Evolutionary conservation across 2,888 invertebrate species (phyloP).

Genomic region (Hyles lineata): DNA sequence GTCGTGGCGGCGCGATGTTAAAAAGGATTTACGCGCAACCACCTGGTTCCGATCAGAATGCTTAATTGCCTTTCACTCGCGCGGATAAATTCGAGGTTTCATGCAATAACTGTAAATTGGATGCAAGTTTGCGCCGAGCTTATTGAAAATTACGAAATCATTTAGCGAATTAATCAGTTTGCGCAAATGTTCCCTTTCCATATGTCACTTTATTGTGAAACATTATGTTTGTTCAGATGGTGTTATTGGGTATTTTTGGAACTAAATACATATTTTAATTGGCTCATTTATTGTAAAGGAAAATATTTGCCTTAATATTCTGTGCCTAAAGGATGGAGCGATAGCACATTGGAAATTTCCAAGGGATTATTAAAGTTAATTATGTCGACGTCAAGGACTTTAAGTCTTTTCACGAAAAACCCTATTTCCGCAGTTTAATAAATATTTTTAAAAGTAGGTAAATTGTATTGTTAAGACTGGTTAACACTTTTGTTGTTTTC

Average conservation of each 20-base stretch:
- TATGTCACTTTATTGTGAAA: background rate
- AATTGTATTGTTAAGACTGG: too few relatives aligned
- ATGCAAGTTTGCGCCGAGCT: background rate
- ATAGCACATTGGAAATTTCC: too few relatives aligned
- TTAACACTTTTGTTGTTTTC: too few relatives aligned
- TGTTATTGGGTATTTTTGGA: background rate
- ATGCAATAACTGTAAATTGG: conserved; percentile 23
- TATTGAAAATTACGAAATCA: conserved; percentile 14
- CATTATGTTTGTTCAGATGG: background rate
- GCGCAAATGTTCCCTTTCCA: background rate
- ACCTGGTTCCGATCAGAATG: conserved; percentile 40
- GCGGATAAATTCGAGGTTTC: conserved; percentile 14
- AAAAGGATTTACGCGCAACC: conserved; percentile 29
- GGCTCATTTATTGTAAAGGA: too few relatives aligned
- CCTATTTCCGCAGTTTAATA: too few relatives aligned
- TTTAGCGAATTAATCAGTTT: background rate
- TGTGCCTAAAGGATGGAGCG: too few relatives aligned
- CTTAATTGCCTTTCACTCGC: conserved; percentile 42
- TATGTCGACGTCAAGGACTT: too few relatives aligned
- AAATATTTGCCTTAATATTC: too few relatives aligned
- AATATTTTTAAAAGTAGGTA: too few relatives aligned
- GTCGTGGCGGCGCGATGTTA: conserved; percentile 1
- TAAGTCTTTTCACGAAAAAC: too few relatives aligned
- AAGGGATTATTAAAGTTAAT: too few relatives aligned
- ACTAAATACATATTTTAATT: too few relatives aligned